phyloP scores from a whole-genome alignment of 2,113 vertebrate genomes.

The Nothocercus nigrocapillus region DNA sequence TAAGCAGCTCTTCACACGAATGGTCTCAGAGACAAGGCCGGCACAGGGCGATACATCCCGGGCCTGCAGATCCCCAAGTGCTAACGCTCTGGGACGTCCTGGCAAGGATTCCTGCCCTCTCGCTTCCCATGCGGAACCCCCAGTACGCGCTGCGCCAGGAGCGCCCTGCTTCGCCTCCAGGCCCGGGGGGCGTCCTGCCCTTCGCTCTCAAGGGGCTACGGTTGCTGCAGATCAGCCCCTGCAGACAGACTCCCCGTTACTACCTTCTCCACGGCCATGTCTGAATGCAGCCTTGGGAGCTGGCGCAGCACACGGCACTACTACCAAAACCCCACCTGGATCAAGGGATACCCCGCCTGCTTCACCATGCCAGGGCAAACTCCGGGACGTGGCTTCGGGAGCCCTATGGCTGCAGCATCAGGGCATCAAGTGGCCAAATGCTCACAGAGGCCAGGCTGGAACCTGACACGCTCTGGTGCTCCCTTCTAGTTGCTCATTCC shows the following conservation, averaged over 20 bases:
- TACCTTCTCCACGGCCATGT: neutral
- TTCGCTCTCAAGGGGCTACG: neutral
- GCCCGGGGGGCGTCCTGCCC: neutral
- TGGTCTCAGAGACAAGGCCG: neutral
- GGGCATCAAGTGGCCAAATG: neutral
- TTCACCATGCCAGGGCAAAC: neutral
- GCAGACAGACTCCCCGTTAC: neutral
- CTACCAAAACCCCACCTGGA: neutral
- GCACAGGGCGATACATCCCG: neutral
- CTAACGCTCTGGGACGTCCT: neutral
- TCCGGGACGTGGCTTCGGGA: neutral
- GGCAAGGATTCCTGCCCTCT: neutral
- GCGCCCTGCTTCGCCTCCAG: neutral
- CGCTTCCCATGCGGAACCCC: neutral
- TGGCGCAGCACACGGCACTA: neutral
- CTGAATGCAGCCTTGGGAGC: neutral
- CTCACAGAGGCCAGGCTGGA: neutral
- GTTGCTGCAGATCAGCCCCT: neutral
- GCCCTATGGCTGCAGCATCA: accelerated
- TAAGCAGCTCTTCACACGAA: neutral
- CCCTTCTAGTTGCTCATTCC: neutral
- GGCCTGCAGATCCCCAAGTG: accelerated
- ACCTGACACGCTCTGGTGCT: neutral
- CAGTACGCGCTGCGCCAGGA: neutral
- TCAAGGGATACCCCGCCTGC: accelerated